Base-by-base conservation (phyloP, 1,140 invertebrate genomes). In the Heliconius hermathena region DNA sequence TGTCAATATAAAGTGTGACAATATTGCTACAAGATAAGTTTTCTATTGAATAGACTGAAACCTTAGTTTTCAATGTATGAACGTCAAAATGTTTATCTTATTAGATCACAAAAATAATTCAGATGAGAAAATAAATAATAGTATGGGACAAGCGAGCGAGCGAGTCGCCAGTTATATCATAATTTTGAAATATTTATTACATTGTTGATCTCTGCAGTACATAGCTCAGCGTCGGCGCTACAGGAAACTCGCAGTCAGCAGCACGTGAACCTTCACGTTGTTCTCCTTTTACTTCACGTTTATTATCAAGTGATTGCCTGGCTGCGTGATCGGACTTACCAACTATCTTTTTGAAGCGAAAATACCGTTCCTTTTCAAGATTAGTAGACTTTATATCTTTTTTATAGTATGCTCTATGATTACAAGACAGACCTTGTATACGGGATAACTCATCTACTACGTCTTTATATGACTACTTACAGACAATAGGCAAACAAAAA, bases 281-380 rank as follows among this genome's bases (percentile, higher is more conserved):
- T 84, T 79, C 74, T 41, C 84, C 85, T 66, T 66, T 86, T 87
- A 86, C 88, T 88, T 85, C 84, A 88, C 91, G 90, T 94, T 92
- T 93, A 93, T 91, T 92, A 92, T 93, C 86, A 86, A 93, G 88
- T 91, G 91, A 93, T 94, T 93, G 91, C 89, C 86, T 83, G 83
- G 81, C 89, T 90, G 90, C 93, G 93, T 94, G 93, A 93, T 89
- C 86, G 83, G 91, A 93, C 89, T 94, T 76, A 79, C 87, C 87
- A 93, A 94, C 87, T 87, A 86, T 87, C 83, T 85, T 86, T 84
- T 83, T 83, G 79, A 86, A 89, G 76, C 85, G 84, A 89, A 89
- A 88, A 83, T 82, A 86, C 87, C 86, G 84, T 83, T 81, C 77
- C 87, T 78, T 76, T 71, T 79, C 81, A 81, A 83, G 87, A 91